Base-by-base conservation (phyloP, 2,797 vertebrate species). In the Huso huso region DNA sequence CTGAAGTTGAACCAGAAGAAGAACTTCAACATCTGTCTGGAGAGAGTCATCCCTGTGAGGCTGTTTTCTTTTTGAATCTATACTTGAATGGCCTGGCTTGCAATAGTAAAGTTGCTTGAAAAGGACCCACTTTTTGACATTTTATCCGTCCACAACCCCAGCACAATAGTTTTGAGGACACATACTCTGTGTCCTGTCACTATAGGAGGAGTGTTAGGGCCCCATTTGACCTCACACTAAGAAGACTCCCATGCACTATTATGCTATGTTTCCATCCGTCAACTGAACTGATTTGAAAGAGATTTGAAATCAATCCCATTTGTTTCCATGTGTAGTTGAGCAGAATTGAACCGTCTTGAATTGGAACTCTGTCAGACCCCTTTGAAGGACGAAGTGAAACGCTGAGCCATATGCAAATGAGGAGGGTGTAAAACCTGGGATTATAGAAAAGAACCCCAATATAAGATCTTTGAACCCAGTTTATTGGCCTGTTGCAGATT, bases 1-100 rank as follows among this genome's bases (percentile, higher is more conserved):
- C 79, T 99, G 76, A 98, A 96, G 81, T 75, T 93, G 61, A 95
- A 93, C 78, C 93, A 94, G 87, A 97, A 93, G 76, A 99, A 94
- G 81, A 96, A 93, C 81, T 96, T 97, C 76, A 98, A 93, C 51
- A 93, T 98, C 79, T 98, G 96, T 74, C 82, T 98, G 68, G 96
- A 99, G 83, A 92, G 93, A 76, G 95, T 95, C 49, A 82, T 93
- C 66, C 92, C 94, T 0, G 96, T 99, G 83, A 89, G 90, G 64
- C 0, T 6, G 8, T 12, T n/a, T 57, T 48, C 37, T 48, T 4
- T 11, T 63, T 50, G 61, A 67, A 37, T 37, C 37, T 37, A 37
- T 50, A 18, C 11, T 49, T 48, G 10, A 10, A 11, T 11, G 65
- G n/a, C 3, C 13, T 12, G 13, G 48, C 8, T 49, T 37, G 37